phyloP scores from a whole-genome alignment of 2,888 invertebrate species.

The Osmoderma eremita region DNA sequence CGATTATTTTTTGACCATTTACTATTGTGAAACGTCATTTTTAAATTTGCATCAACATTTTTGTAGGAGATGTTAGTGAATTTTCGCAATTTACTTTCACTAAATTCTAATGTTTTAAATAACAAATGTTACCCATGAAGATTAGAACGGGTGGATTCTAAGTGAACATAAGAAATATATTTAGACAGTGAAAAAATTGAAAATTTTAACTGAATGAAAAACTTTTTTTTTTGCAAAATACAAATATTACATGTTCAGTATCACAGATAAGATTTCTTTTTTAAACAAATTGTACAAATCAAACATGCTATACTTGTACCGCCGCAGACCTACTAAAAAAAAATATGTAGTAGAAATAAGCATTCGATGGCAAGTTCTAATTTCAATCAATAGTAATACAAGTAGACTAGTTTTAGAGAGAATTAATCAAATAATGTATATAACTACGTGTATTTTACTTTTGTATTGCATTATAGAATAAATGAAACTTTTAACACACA shows the following conservation, averaged over 20 bases:
- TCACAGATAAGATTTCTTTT: slow-evolving; percentile 43
- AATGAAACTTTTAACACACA: slow-evolving; percentile 44
- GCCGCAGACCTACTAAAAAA: slow-evolving; percentile 5
- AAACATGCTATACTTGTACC: slow-evolving; percentile 44
- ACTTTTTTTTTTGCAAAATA: slow-evolving; percentile 24
- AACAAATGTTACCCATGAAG: too few species aligned
- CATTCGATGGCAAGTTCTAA: slow-evolving; percentile 34
- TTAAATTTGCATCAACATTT: too few species aligned
- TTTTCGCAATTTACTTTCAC: too few species aligned
- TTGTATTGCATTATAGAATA: slow-evolving; percentile 1
- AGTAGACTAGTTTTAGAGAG: slow-evolving; percentile 30
- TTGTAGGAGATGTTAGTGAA: too few species aligned
- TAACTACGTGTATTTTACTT: not conserved
- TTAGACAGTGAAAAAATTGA: slow-evolving; percentile 4
- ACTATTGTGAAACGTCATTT: too few species aligned
- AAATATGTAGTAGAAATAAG: slow-evolving; percentile 19
- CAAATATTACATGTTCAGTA: slow-evolving; percentile 45
- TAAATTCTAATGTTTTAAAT: too few species aligned
- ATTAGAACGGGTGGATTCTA: not conserved
- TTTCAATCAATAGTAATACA: slow-evolving; percentile 8
- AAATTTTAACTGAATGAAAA: slow-evolving; percentile 17
- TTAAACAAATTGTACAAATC: slow-evolving; percentile 43
- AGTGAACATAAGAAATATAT: not conserved
- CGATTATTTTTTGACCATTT: too few species aligned
- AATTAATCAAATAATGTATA: slow-evolving; percentile 10